Conservation (phyloP, 2,888 invertebrate genomes). For the Aplocera efformata region DNA sequence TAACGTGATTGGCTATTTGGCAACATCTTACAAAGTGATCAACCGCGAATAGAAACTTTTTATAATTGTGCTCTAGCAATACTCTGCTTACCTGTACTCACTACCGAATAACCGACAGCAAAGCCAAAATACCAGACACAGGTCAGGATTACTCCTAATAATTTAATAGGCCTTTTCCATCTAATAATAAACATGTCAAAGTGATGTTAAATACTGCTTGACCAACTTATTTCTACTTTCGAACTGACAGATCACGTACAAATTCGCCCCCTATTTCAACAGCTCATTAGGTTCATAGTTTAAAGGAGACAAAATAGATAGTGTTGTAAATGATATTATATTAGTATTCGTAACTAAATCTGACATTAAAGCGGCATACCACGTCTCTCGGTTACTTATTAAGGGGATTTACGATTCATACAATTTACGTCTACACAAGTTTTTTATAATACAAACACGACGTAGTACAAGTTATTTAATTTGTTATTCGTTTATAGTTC, state of each 20-base stretch:
- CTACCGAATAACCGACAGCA: constrained; percentile 51
- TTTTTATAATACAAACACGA: constrained; percentile 70
- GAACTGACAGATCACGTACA: constrained; percentile 4
- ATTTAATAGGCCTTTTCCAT: constrained; percentile 74
- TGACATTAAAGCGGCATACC: constrained; percentile 68
- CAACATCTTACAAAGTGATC: too few relatives aligned
- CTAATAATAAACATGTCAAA: constrained; percentile 77
- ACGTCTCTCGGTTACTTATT: constrained; percentile 62
- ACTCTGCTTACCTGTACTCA: constrained; percentile 13
- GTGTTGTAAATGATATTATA: constrained; percentile 53
- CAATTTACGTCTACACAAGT: constrained; percentile 57
- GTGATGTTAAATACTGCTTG: constrained; percentile 63
- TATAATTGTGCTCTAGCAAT: constrained; percentile 1
- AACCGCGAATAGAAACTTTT: too few relatives aligned
- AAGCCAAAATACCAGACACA: constrained; percentile 66
- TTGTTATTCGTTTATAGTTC: constrained; percentile 67
- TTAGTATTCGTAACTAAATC: constrained; percentile 67
- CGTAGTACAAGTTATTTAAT: constrained; percentile 69
- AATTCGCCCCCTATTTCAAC: constrained; percentile 31
- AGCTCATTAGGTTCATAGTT: constrained; percentile 16
- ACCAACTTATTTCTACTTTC: constrained; percentile 39
- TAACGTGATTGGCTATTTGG: too few relatives aligned
- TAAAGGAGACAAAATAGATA: constrained; percentile 15
- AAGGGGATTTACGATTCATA: constrained; percentile 68
- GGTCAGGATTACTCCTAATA: constrained; percentile 69